A percentile compares a stretch with the other conserved stretches of the same genome.
These are phyloP conservation scores for Mixornis gularis DNA, from an alignment of 2,113 vertebrate genomes.

Conservation along the genomic window DNA sequence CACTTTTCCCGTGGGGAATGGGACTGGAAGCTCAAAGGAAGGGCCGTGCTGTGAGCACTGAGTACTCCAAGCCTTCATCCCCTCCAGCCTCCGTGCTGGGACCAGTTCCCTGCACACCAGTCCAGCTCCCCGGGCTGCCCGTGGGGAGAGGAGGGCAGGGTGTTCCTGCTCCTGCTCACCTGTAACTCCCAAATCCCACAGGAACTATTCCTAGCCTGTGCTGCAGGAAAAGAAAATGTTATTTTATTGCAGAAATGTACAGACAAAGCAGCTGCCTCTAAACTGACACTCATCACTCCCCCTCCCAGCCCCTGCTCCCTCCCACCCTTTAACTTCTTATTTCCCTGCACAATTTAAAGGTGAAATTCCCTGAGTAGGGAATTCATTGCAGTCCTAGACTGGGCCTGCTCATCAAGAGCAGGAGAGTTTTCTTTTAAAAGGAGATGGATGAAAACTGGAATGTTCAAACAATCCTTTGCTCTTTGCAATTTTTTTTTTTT, in stretches of 20 bases:
- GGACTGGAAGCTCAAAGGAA: background rate
- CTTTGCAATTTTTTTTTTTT: background rate
- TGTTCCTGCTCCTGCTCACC: background rate
- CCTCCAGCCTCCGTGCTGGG: background rate
- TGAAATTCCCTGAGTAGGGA: background rate
- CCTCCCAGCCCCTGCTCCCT: background rate
- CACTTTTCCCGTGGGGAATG: background rate
- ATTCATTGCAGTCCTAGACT: background rate
- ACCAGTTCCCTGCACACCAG: background rate
- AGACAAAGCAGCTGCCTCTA: background rate
- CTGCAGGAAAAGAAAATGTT: background rate
- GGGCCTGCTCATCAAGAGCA: background rate
- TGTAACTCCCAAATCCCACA: background rate
- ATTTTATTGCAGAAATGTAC: background rate
- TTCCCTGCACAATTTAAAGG: background rate
- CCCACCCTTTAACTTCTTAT: background rate
- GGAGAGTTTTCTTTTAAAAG: background rate
- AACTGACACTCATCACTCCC: background rate
- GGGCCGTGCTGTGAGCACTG: rapidly evolving
- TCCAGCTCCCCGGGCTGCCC: background rate
- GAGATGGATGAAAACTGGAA: background rate
- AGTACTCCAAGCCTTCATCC: background rate
- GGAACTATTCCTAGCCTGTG: background rate
- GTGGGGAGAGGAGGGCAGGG: background rate
- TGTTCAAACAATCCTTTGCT: background rate